phyloP scores from a whole-genome alignment of 2,797 vertebrate species.

The Sebastes elongatus region DNA sequence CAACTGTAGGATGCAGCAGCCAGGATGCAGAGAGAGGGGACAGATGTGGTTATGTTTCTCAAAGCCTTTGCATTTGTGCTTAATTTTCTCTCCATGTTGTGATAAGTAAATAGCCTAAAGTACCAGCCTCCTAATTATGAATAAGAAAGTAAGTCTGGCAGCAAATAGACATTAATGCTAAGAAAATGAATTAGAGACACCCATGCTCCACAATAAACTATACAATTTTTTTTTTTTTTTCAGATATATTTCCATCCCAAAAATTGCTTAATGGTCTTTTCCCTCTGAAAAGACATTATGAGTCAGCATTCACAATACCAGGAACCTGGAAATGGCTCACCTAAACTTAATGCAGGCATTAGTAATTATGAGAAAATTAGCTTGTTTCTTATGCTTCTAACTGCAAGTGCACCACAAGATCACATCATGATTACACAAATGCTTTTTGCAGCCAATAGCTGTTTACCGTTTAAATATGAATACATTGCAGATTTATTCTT shows the following conservation, averaged over 20 bases:
- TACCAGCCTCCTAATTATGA: not conserved
- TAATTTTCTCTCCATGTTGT: not conserved
- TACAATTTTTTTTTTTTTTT: not conserved
- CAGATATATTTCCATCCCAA: too few relatives aligned
- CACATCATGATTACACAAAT: not conserved
- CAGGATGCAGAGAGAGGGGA: not conserved
- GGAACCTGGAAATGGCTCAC: not conserved
- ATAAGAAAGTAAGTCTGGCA: not conserved
- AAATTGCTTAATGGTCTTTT: too few relatives aligned
- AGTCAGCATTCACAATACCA: not conserved
- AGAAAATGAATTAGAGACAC: not conserved
- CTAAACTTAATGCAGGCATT: not conserved
- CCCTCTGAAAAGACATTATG: too few relatives aligned
- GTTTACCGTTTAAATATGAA: not conserved
- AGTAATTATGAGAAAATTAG: not conserved
- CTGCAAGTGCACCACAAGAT: not conserved
- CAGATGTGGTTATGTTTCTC: not conserved
- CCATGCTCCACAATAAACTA: not conserved
- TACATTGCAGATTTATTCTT: not conserved
- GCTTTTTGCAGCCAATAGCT: not conserved
- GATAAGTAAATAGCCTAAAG: not conserved
- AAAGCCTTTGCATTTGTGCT: not conserved
- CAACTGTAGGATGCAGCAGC: not conserved
- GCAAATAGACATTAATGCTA: not conserved
- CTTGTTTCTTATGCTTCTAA: not conserved